Conservation (phyloP, 2,888 invertebrate genomes). For the Zele albiditarsus region DNA sequence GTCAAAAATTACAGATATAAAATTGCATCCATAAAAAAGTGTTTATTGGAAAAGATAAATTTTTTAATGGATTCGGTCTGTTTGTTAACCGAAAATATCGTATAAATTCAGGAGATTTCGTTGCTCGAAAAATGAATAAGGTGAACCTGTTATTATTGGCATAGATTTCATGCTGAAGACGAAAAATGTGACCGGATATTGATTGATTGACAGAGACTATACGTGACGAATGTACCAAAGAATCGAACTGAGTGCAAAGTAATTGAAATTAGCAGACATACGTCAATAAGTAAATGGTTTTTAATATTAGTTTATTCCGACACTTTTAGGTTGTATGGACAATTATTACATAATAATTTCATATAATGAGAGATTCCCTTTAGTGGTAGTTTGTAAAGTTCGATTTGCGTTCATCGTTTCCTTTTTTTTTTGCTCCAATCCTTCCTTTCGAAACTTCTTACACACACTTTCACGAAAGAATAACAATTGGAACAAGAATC, state of each 20-base stretch:
- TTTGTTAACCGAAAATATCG: too few species aligned
- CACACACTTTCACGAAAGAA: constrained; percentile 61
- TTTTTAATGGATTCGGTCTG: too few species aligned
- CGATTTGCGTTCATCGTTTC: constrained; percentile 50
- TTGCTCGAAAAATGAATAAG: too few species aligned
- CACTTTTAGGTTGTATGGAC: constrained; percentile 71
- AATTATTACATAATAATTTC: constrained; percentile 72
- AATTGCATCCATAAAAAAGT: too few species aligned
- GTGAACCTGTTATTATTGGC: too few species aligned
- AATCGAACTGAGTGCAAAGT: neutral
- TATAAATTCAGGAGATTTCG: too few species aligned
- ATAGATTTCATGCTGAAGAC: too few species aligned
- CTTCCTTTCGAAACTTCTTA: constrained; percentile 58
- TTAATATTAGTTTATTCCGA: constrained; percentile 70
- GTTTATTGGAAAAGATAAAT: too few species aligned
- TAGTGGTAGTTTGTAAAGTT: constrained; percentile 63
- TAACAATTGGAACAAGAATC: constrained; percentile 39
- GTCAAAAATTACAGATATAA: too few species aligned
- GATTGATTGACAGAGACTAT: too few species aligned
- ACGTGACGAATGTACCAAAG: too few species aligned
- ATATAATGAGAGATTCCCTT: constrained; percentile 68
- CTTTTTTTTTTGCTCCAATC: constrained; percentile 25
- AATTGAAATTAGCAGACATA: neutral
- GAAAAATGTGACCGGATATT: too few species aligned
- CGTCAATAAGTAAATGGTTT: constrained; percentile 46